phyloP scores from a whole-genome alignment of 2,888 invertebrate genomes.

The Drosophila kuntzei region DNA sequence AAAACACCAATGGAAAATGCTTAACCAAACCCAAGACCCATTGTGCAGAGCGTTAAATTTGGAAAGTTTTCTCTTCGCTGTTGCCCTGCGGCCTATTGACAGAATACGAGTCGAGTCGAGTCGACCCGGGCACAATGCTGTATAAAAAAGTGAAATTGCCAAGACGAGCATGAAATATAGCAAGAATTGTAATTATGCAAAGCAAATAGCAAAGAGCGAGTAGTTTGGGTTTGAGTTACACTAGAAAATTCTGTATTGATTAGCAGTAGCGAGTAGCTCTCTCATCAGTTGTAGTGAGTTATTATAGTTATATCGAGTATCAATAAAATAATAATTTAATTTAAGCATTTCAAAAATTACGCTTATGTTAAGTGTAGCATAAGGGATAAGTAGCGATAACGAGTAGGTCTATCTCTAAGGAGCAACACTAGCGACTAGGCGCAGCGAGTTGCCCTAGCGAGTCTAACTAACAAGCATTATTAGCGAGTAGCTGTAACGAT shows the following conservation, averaged over 20 bases:
- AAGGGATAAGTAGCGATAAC: not conserved
- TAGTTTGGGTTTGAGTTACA: conserved; percentile 4
- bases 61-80: conserved; percentile 65
- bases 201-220: conserved; percentile 42
- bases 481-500: not conserved
- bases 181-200: conserved; percentile 70
- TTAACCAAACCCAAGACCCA: conserved; percentile 41
- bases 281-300: not conserved
- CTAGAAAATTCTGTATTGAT: not conserved
- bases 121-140: conserved; percentile 15
- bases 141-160: conserved; percentile 64
- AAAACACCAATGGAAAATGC: conserved; percentile 14
- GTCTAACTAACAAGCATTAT: not conserved
- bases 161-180: conserved; percentile 58
- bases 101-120: conserved; percentile 50
- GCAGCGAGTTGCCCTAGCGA: not conserved
- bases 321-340: too few relatives aligned
- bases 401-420: too few relatives aligned
- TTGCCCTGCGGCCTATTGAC: conserved; percentile 71
- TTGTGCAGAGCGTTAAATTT: conserved; percentile 79
- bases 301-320: not conserved
- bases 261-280: not conserved
- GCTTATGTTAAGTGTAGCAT: too few relatives aligned
- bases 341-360: too few relatives aligned
- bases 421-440: not conserved